phyloP scores from a whole-genome alignment of 2,113 vertebrate genomes.

The Mirza zaza region DNA sequence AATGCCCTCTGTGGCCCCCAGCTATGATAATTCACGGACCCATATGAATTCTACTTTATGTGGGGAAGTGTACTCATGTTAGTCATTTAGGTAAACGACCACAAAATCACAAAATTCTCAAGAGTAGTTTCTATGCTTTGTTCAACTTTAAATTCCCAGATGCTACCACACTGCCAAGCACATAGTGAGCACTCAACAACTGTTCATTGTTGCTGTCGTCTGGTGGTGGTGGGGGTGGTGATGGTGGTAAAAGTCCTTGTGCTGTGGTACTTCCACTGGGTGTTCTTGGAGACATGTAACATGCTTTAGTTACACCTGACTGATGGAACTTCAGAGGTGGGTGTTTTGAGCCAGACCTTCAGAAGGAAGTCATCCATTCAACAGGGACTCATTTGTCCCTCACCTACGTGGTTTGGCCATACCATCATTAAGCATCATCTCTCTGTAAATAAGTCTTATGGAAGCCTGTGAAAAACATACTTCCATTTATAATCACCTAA shows the following conservation, averaged over 20 bases:
- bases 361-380: not conserved
- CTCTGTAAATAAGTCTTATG: not conserved
- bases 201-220: not conserved
- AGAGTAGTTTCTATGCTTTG: not conserved
- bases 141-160: not conserved
- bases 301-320: not conserved
- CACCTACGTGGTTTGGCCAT: not conserved
- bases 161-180: not conserved
- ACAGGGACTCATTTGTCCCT: not conserved
- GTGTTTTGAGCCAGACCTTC: not conserved
- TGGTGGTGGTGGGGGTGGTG: fast-evolving
- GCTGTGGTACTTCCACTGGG: not conserved
- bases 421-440: not conserved
- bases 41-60: not conserved
- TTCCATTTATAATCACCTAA: not conserved
- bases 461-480: not conserved
- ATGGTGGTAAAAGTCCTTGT: not conserved
- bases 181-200: not conserved
- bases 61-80: not conserved
- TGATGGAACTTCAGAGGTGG: not conserved
- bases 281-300: not conserved
- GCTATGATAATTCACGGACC: not conserved
- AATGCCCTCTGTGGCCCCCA: not conserved
- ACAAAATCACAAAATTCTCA: not conserved
- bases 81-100: not conserved